Base-by-base conservation (phyloP, 2,113 vertebrate species). In the Indri indri region DNA sequence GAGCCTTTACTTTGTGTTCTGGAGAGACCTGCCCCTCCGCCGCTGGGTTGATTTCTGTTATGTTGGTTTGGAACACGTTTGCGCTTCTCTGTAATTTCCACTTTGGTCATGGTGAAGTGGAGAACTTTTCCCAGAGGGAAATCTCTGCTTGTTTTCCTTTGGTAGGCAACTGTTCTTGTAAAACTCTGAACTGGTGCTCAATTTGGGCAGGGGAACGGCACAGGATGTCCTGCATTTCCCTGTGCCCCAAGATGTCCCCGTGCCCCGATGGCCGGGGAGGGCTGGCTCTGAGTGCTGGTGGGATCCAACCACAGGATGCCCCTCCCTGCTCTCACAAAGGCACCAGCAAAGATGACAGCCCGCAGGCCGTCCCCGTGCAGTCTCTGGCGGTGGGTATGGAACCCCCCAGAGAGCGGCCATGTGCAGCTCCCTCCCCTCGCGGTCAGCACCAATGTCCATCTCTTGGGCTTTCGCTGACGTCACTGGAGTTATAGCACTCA, bases 21-120 rank as follows among this genome's bases (percentile, higher is more conserved):
- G 30, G 1, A 4, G 52, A 1, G n/a, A 1, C 40, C 68, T 76
- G 23, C 5, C 11, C 30, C 12, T 23, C 25, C 88, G 40, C 73
- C 22, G 25, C 45, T 25, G 57, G 30, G 54, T 52, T 93, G 25
- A 50, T 92, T 27, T 96, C 40, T 73, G 70, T 40, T 76, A 8
- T 17, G 82, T 61, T 84, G 77, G 73, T 95, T 89, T 95, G 97
- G 94, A 97, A 96, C n/a, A 70, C 90, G 45, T 77, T 37, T 86
- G 74, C 57, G 59, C 70, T 90, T 97, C 97, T 96, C 27, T 90
- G 92, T 83, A 88, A 96, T 94, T 94, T 96, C 84, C 83, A 71
- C 10, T 86, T 37, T 92, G 91, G 93, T 93, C 96, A 84, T 52
- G 30, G 10, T 88, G 95, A 94, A 95, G 90, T 27, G n/a, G 42